A percentile compares a stretch with the other conserved stretches of the same genome.
phyloP scores from a whole-genome alignment of 2,888 invertebrate genomes.

The Hydraecia micacea region DNA sequence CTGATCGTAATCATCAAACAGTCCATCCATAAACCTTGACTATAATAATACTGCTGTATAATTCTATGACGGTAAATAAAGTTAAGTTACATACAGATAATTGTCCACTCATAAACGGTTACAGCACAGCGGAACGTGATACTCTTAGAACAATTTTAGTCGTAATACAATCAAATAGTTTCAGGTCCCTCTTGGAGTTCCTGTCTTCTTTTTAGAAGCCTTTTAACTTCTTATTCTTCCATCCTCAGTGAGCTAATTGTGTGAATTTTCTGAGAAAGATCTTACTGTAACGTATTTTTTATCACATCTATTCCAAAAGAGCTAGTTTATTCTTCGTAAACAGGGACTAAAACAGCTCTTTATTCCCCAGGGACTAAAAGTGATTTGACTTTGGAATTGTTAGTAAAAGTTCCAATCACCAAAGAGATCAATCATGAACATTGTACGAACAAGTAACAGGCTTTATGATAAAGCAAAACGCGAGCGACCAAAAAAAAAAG shows the following conservation, averaged over 20 bases:
- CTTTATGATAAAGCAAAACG: too few species aligned
- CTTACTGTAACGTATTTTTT: background rate
- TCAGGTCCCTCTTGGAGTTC: too few species aligned
- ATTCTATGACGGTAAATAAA: slow-evolving; percentile 1
- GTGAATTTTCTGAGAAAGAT: background rate
- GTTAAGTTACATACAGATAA: background rate
- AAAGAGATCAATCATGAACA: too few species aligned
- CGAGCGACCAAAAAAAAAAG: too few species aligned
- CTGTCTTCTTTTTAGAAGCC: background rate
- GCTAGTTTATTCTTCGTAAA: too few species aligned
- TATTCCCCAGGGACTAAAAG: too few species aligned
- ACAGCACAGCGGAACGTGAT: background rate
- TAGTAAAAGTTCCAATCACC: too few species aligned
- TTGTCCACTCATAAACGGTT: background rate
- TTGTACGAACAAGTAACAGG: too few species aligned
- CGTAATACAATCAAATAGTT: background rate
- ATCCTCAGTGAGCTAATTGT: background rate
- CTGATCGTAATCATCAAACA: slow-evolving; percentile 49
- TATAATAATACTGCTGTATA: slow-evolving; percentile 3
- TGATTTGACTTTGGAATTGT: too few species aligned
- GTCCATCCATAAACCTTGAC: slow-evolving; percentile 35
- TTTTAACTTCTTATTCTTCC: background rate
- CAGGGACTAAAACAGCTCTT: too few species aligned
- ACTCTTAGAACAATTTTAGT: background rate
- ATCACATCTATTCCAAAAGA: too few species aligned